Conservation (phyloP, 23 tunicate genomes). For the Ascidia mentula region DNA sequence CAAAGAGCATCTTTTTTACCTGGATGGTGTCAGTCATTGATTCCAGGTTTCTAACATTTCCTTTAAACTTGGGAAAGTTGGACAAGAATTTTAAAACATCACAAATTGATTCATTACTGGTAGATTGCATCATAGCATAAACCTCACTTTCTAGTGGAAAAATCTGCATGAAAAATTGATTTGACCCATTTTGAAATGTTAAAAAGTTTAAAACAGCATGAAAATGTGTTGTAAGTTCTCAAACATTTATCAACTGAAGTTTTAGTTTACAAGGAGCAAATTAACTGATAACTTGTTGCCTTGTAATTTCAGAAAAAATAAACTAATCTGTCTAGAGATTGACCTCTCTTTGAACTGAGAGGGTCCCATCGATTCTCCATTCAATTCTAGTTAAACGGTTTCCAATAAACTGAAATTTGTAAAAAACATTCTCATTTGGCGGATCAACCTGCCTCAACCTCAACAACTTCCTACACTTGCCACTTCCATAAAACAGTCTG, state of each 20-base stretch:
- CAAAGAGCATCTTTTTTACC: background rate
- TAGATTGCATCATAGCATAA: background rate
- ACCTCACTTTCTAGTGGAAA: background rate
- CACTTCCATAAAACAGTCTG: slow-evolving; percentile 16
- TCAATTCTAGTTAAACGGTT: background rate
- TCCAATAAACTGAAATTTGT: slow-evolving; percentile 1
- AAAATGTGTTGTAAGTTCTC: too few relatives aligned
- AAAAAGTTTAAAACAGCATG: too few relatives aligned
- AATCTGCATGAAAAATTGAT: background rate
- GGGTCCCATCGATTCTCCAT: background rate
- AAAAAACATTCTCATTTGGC: background rate
- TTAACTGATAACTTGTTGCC: too few relatives aligned
- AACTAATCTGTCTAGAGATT: too few relatives aligned
- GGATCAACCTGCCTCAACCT: background rate
- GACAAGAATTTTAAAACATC: background rate
- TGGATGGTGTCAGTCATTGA: background rate
- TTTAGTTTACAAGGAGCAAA: too few relatives aligned
- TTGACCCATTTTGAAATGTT: too few relatives aligned
- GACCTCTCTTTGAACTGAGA: background rate
- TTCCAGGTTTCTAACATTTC: background rate
- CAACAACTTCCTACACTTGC: slow-evolving; percentile 1
- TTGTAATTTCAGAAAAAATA: too few relatives aligned
- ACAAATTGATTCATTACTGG: background rate
- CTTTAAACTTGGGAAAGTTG: background rate
- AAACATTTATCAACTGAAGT: too few relatives aligned